Evolutionary conservation across 2,797 vertebrate genomes (phyloP), one percentile per base, ranked within the genome.

Genomic region (Rhodeus uyekii): DNA sequence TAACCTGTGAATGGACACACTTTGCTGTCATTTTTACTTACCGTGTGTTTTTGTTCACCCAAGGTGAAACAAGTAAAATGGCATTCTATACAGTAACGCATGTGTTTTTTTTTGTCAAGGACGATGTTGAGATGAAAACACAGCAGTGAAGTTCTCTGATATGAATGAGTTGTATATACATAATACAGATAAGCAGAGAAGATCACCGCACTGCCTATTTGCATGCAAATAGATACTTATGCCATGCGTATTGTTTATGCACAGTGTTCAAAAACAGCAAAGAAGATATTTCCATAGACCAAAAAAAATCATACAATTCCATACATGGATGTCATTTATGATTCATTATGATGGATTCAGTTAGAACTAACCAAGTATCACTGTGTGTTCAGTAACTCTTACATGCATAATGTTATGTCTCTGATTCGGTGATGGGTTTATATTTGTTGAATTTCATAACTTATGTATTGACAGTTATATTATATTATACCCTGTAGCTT

Each of bases 211-310:
- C 84, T 58, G 76, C 65, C 42, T 68, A 76, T 90, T 87, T 87
- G 78, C 84, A 89, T 89, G 55, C 81, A 88, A 88, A 91, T 78
- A 86, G 83, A 89, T 76, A 63, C 84, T 84, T 76, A 74, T 72
- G 75, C 63, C n/a, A 14, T 55, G 24, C 61, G 80, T 18, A 61
- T 42, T 13, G n/a, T 27, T 64, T 83, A 81, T 75, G 12, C 19
- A 0, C 64, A 68, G 64, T 87, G 89, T 89, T 90, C 85, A 86
- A 68, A 38, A 71, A 82, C 67, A 73, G 58, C 85, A 61, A 76
- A 86, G 68, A 79, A 81, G 84, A 88, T 86, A 84, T 87, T 86
- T 81, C 34, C 9, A 5, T 29, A 29, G n/a, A 38, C 55, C 38
- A 2, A 32, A 61, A 53, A 29, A 73, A 38, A 16, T 6, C 22